Conservation (phyloP, 1,140 invertebrate species). For the Drosophila virilis region DNA sequence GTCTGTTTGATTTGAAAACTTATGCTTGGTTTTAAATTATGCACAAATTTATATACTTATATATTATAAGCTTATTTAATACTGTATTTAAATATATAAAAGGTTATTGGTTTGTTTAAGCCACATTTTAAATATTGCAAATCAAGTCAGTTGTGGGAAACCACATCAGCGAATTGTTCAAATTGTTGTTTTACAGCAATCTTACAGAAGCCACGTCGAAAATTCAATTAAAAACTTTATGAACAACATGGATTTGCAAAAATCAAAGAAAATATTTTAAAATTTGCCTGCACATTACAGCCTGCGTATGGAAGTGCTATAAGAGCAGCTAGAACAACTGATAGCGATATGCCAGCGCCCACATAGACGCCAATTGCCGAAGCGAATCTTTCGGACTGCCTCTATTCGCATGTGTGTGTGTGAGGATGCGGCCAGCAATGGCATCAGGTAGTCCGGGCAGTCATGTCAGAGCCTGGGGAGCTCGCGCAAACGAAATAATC, state of each 20-base stretch:
- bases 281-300: slow-evolving; percentile 42
- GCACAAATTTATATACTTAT: not conserved
- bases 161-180: not conserved
- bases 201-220: not conserved
- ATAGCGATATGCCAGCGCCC: slow-evolving; percentile 13
- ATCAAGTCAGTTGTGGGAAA: not conserved
- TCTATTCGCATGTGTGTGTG: not conserved
- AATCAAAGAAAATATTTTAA: slow-evolving; percentile 65
- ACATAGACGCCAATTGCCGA: not conserved
- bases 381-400: not conserved
- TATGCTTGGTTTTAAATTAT: not conserved
- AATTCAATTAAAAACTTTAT: slow-evolving; percentile 68
- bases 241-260: slow-evolving; percentile 14
- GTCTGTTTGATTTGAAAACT: slow-evolving; percentile 1
- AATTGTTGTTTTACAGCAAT: not conserved
- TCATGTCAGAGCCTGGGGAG: slow-evolving; percentile 33
- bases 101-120: too few species aligned
- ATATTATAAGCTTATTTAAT: not conserved
- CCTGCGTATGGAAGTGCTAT: slow-evolving; percentile 35
- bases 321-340: slow-evolving; percentile 39
- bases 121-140: too few species aligned
- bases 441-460: slow-evolving; percentile 15
- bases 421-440: slow-evolving; percentile 1
- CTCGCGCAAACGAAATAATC: slow-evolving; percentile 66
- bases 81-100: not conserved